Base-by-base conservation (phyloP, 1,140 invertebrate genomes). In the Scaptomyza graminum region DNA sequence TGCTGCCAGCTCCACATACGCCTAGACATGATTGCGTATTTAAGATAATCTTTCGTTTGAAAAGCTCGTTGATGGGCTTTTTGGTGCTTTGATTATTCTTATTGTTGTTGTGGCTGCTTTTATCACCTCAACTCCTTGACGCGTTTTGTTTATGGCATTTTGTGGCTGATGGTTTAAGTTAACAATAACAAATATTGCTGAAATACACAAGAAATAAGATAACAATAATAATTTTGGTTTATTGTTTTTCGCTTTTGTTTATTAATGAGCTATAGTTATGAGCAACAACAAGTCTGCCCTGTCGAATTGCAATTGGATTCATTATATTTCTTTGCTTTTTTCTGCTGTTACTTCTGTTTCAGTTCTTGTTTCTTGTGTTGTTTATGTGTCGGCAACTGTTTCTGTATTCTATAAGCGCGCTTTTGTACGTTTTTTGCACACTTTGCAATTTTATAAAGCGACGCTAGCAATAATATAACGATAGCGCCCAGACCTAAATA, bases 401-500 rank as follows among this genome's bases (percentile, higher is more conserved):
- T 64, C 46, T 63, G 64, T 85, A 80, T 80, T 68, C 81, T 47
- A 52, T 51, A 25, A 28, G 28, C 70, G 41, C 64, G 49, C 46
- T 73, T 62, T 59, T 57, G 66, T 54, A 57, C 54, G 74, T 87
- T 34, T 34, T 34, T 56, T 13, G 72, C 80, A 37, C 68, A 50
- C 74, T 67, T 50, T 62, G 74, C 74, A 64, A 50, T 37, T 73
- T 67, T 81, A 80, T 81, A 54, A 76, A 72, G 49, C 60, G 44
- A 43, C 59, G 46, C 50, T 68, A 57, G 54, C 28, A 51, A 44
- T 47, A 54, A 34, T 52, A 22, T 28, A 43, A 67, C 62, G 75
- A 82, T 83, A 82, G 79, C 77, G 75, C 64, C 61, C 77, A 82
- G 82, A 87, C 82, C 81, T 65, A 87, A 81, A 87, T 85, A 72